Evolutionary conservation across 1,140 invertebrate genomes (phyloP), one percentile per base, ranked within the genome.

Genomic region (Aphaenogaster floridana): DNA sequence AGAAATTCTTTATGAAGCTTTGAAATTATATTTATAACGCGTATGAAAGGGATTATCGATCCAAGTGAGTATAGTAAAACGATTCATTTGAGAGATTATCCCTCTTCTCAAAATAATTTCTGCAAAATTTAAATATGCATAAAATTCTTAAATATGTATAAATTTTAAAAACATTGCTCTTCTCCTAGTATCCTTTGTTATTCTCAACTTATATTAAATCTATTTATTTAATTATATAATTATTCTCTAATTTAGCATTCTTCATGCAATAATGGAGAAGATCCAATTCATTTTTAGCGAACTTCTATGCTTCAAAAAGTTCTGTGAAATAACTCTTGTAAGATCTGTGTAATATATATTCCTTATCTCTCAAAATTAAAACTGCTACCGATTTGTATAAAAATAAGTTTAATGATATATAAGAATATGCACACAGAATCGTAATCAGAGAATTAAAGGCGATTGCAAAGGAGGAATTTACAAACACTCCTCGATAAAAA

Each of bases 31-130:
- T 76, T 59, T 17, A 2, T 34, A 17, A 57, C 42, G 5, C 36
- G 17, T 45, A 59, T 2, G 11, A 76, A 7, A 61, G 45, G 5
- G 17, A 72, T 68, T 59, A 50, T 86, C 34, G n/a, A 76, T 36
- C 4, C n/a, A n/a, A 48, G 15, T 4, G 28, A 78, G 11, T 21
- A n/a, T 39, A 36, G n/a, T 17, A 57, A 59, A 17, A 9, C n/a
- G 6, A n/a, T 17, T 28, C 9, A 48, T 64, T 78, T 17, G 42
- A 66, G 42, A 48, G 15, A 61, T 28, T 63, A 45, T 52, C 50
- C 21, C 15, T 36, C 7, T 15, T 63, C 21, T 45, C 42, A 21
- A 5, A 79, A 45, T 64, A 64, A 64, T 64, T 15, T 21, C 11
- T 17, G 42, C 6, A 3, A 42, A 11, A 64, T 78, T 48, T 66